Evolutionary conservation across 2,113 vertebrate genomes (phyloP), one percentile per base, ranked within the genome.

Genomic region (Notarius lentiginosus): DNA sequence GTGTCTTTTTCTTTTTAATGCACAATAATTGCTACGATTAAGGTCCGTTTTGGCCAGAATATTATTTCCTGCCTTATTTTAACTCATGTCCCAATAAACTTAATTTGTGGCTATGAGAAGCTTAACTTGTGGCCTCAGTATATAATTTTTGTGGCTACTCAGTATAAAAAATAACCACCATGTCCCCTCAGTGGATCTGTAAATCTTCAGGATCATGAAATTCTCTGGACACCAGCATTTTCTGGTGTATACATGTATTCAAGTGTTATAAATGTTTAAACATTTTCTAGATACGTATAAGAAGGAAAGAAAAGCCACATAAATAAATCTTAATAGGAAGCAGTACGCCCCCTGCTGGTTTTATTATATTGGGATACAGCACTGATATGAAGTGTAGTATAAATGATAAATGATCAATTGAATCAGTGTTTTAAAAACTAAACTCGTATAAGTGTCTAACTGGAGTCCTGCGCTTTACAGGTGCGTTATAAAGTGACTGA

Each of bases 401-500:
- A 41, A 41, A 41, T 41, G 41, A 76, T 76, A 24, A 6, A 53
- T 53, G 24, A 77, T 55, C 1, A 7, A 8, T 27, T 55, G 3
- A 27, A 4, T 27, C 0, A 18, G 7, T 24, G 22, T 68, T 34
- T 49, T 30, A 30, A n/a, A 55, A 68, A 30, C 5, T 0, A 77
- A 58, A 20, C 66, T 51, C 7, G 53, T 60, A 12, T 77, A 11
- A 84, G 61, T 76, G 84, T 47, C 22, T 27, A 17, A 51, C 24
- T 30, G 61, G 2, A 51, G 60, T 73, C 8, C 11, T 20, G 2
- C 75, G 65, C 24, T 86, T 5, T 92, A 61, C 75, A 98, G 97
- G 96, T 96, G 1, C 95, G 95, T 0, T 90, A 92, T 49, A 97
- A 96, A 93, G 97, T 99, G 84, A 98, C 95, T 3, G 93, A 95